Evolutionary conservation across 2,797 vertebrate genomes (phyloP).

Genomic region (Clarias platycephalus): DNA sequence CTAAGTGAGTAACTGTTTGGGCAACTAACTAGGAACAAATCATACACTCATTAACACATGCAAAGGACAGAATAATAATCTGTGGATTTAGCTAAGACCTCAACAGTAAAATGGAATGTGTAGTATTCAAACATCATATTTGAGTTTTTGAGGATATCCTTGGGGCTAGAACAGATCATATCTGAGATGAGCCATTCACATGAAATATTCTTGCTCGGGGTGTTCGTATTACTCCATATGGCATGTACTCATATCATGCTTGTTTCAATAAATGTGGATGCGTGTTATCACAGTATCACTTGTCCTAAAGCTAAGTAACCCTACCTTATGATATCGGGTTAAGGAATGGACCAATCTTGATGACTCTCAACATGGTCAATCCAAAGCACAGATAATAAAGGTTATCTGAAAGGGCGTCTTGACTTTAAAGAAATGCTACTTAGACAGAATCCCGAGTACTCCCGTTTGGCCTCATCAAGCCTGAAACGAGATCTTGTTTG

Average conservation of each 20-base stretch:
- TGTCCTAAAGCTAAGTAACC: neutral
- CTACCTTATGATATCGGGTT: neutral
- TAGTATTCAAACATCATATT: neutral
- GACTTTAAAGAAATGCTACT: conserved; percentile 58
- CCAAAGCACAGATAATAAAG: conserved; percentile 62
- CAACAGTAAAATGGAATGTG: neutral
- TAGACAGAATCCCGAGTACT: conserved; percentile 72
- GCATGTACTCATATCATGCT: neutral
- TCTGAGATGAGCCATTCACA: neutral
- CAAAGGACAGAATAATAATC: conserved; percentile 2
- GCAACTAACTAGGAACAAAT: conserved; percentile 54
- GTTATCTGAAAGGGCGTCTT: conserved; percentile 71
- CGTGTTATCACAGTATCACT: neutral
- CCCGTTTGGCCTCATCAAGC: conserved; percentile 60
- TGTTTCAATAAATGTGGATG: neutral
- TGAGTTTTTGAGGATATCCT: neutral
- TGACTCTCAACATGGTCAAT: conserved; percentile 59
- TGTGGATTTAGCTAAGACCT: conserved; percentile 20
- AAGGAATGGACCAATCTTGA: conserved; percentile 39
- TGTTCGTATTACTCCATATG: neutral
- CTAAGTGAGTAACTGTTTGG: conserved; percentile 51
- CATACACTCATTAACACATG: conserved; percentile 55
- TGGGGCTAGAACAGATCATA: neutral
- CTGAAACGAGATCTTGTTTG: conserved; percentile 69
- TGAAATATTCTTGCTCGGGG: neutral